Conservation (phyloP, 2,888 invertebrate genomes). For the Volucella inanis region DNA sequence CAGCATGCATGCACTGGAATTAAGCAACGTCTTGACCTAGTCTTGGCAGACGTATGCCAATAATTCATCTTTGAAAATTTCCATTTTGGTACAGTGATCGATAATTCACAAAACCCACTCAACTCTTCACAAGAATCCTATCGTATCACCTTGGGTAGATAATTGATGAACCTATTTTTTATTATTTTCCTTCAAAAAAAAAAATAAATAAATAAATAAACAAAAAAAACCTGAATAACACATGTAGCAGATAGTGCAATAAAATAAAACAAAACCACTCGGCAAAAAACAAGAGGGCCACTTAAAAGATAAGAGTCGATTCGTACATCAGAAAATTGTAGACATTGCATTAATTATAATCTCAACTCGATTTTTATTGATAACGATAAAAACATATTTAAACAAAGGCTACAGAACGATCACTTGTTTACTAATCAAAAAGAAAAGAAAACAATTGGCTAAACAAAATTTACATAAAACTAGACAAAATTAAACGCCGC, state of each 20-base stretch:
- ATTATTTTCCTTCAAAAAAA: neutral
- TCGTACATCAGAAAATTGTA: slow-evolving; percentile 6
- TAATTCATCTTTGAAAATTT: no score
- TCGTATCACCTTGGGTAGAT: neutral
- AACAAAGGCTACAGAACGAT: slow-evolving; percentile 1
- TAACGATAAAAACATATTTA: neutral
- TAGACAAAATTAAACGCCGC: slow-evolving; percentile 75
- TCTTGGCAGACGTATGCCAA: no score
- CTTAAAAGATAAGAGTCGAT: slow-evolving; percentile 28
- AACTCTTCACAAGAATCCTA: neutral
- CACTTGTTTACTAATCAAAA: neutral
- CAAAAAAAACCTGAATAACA: neutral
- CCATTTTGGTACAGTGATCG: neutral
- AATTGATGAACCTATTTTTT: no score
- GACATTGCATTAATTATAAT: slow-evolving; percentile 31
- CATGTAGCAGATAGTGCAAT: slow-evolving; percentile 3
- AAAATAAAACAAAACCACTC: neutral
- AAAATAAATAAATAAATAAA: no score
- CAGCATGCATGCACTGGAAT: no score
- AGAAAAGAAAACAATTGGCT: neutral
- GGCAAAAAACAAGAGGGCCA: slow-evolving; percentile 43
- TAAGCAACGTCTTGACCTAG: no score
- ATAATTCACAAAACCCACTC: neutral
- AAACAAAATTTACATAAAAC: neutral
- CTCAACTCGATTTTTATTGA: slow-evolving; percentile 32